Base-by-base conservation (phyloP, 1,140 invertebrate species). In the Leguminivora glycinivorella region DNA sequence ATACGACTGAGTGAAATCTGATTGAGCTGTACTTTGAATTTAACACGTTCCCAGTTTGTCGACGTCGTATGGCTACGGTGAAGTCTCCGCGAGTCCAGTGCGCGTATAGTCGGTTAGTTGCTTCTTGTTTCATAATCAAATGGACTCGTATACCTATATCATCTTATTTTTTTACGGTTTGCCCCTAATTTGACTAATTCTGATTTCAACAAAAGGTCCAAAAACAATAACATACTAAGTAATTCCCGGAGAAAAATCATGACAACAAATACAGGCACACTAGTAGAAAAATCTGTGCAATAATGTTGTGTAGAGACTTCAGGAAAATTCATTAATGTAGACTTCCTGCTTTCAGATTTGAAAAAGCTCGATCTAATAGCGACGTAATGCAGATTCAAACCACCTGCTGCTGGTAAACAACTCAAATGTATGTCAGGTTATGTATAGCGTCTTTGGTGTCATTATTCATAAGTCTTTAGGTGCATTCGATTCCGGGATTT, bases 401-500 rank as follows among this genome's bases (percentile, higher is more conserved):
- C 79, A 85, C 82, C 79, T 88, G 82, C 77, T 88, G 86, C 86
- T 87, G 88, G 87, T 89, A 87, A 87, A 85, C 73, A 85, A 85
- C 73, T 85, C 76, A 80, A 86, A 78, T 80, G 72, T 81, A 82
- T 85, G 86, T 82, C 85, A 89, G 86, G 86, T 83, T 85, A 88
- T 87, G 47, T 52, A 87, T 84, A 40, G 67, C 26, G 43, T 47
- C 67, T 52, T 29, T 52, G 80, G 79, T 81, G 76, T 80, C 75
- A 81, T 78, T 83, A 82, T 78, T 83, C 81, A 76, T 83, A 81
- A 85, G 78, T 79, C 81, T 84, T 83, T 85, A 81, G 84, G 87
- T 87, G 89, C 87, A 88, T 89, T 82, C 40, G 71, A 73, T 63
- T 34, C 17, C 24, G 43, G 40, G 34, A 26, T 25, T 31, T 29